Evolutionary conservation across 2,797 vertebrate species (phyloP).

Genomic region (Squalus acanthias): DNA sequence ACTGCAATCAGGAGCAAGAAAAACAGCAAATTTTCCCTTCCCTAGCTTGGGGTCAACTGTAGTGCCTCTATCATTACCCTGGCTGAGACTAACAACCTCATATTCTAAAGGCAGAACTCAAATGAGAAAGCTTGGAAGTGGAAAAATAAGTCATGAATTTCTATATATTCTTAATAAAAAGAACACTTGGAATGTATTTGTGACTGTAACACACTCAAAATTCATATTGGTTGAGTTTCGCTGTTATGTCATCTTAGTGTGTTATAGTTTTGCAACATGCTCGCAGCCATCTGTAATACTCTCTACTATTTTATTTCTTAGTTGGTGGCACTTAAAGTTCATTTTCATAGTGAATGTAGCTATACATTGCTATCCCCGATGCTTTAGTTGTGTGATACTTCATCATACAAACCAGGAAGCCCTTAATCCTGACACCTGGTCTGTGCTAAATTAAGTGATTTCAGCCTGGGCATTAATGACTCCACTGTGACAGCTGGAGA

Average conservation of each 20-base stretch:
- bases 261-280: not conserved
- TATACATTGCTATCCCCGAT: not conserved
- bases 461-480: not conserved
- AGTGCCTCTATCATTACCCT: too few relatives aligned
- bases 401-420: not conserved
- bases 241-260: not conserved
- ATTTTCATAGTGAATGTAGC: not conserved
- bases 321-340: not conserved
- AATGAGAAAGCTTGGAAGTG: not conserved
- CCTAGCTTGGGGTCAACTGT: not conserved
- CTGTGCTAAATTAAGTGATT: not conserved
- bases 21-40: not conserved
- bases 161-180: not conserved
- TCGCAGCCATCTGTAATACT: not conserved
- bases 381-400: not conserved
- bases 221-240: not conserved
- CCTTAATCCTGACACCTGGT: not conserved
- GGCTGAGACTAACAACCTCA: not conserved
- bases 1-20: not conserved
- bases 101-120: not conserved
- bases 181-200: not conserved
- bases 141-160: not conserved
- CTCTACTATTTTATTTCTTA: not conserved
- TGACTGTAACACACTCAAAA: not conserved
- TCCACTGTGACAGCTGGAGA: not conserved